Percentiles rank a stretch among this genome's conserved stretches.
Conservation (phyloP, 2,113 vertebrate genomes). For the Hypomesus transpacificus region DNA sequence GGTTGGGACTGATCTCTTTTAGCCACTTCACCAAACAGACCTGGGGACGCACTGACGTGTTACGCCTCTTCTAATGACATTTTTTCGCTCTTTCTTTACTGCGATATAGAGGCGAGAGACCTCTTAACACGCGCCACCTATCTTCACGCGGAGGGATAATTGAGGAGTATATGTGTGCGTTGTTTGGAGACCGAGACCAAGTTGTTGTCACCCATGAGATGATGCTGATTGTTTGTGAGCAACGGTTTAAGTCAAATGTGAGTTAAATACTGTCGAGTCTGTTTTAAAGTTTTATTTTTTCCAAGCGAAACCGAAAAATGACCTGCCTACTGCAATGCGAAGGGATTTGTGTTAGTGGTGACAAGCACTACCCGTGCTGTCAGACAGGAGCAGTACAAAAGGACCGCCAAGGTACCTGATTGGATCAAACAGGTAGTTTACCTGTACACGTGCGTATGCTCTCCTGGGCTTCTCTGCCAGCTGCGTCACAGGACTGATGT, state of each 20-base stretch:
- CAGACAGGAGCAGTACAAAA: background rate
- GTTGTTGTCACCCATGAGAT: slow-evolving; percentile 2
- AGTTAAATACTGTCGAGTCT: background rate
- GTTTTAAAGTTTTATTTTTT: background rate
- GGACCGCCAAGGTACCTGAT: slow-evolving; percentile 27
- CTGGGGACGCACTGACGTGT: slow-evolving; percentile 90
- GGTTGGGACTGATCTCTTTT: slow-evolving; percentile 89
- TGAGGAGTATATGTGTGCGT: slow-evolving; percentile 84
- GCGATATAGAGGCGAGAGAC: slow-evolving; percentile 83
- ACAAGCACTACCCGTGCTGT: background rate
- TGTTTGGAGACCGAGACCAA: slow-evolving; percentile 83
- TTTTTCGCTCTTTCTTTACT: slow-evolving; percentile 85
- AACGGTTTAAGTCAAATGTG: slow-evolving; percentile 1
- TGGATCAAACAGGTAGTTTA: slow-evolving; percentile 53
- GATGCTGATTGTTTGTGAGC: background rate
- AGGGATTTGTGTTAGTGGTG: background rate
- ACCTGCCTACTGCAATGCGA: background rate
- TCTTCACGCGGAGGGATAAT: slow-evolving; percentile 93
- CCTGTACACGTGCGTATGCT: slow-evolving; percentile 53
- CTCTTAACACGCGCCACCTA: slow-evolving; percentile 93
- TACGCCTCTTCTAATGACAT: slow-evolving; percentile 92
- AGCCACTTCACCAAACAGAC: slow-evolving; percentile 92
- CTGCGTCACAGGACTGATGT: background rate
- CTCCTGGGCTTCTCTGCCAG: background rate
- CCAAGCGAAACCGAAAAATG: background rate